These are phyloP conservation scores for Zaprionus capensis DNA, from an alignment of 1,140 invertebrate genomes.

Conservation along the genomic window DNA sequence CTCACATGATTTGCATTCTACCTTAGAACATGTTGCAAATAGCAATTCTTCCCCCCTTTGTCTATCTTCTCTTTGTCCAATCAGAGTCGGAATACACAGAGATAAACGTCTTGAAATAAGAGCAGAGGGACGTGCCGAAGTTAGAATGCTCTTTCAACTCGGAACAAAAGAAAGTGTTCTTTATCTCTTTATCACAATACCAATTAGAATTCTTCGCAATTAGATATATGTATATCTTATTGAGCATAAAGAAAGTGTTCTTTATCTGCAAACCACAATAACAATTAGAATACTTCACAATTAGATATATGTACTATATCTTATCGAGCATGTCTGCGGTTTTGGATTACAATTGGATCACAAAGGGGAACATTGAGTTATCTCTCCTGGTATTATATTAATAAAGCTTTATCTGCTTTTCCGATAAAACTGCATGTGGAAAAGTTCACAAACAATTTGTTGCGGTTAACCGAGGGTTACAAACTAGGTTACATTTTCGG, in stretches of 20 bases:
- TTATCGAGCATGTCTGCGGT: not conserved
- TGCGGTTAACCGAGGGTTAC: not conserved
- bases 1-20: slow-evolving; percentile 8
- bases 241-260: not conserved
- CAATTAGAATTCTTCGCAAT: not conserved
- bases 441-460: not conserved
- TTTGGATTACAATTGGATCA: not conserved
- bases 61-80: slow-evolving; percentile 26
- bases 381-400: not conserved
- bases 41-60: slow-evolving; percentile 1
- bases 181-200: not conserved
- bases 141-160: slow-evolving; percentile 18
- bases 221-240: too few species aligned
- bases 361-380: not conserved
- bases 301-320: not conserved
- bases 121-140: not conserved
- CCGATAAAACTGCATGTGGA: not conserved
- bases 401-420: not conserved
- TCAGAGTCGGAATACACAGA: slow-evolving; percentile 17
- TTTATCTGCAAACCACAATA: not conserved
- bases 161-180: not conserved
- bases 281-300: not conserved
- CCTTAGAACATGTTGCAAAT: not conserved
- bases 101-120: slow-evolving; percentile 18
- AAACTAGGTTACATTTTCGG: not conserved